phyloP scores from a whole-genome alignment of 2,113 vertebrate species.

The Micronycteris hirsuta region DNA sequence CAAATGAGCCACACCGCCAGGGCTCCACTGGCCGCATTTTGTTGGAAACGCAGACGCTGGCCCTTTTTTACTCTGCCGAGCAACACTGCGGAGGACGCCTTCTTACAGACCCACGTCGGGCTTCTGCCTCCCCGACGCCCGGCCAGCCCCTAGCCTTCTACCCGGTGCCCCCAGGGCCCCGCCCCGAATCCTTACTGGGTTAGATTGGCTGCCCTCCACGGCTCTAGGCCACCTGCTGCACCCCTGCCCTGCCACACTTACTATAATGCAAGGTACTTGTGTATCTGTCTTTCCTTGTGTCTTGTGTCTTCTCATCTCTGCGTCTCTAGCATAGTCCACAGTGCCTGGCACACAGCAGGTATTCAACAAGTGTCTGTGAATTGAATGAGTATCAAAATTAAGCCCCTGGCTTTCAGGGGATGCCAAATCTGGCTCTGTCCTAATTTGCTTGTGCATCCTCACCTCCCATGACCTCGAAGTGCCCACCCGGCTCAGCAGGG shows the following conservation, averaged over 20 bases:
- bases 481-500: fast-evolving
- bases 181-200: not conserved
- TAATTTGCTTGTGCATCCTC: not conserved
- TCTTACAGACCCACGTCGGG: fast-evolving
- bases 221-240: not conserved
- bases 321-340: not conserved
- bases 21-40: not conserved
- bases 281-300: not conserved
- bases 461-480: fast-evolving
- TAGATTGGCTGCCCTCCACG: not conserved
- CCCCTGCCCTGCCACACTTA: fast-evolving
- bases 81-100: not conserved
- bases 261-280: fast-evolving
- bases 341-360: not conserved
- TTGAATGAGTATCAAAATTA: too few species aligned
- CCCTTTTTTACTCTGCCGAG: not conserved
- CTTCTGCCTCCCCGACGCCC: not conserved
- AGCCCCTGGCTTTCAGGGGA: not conserved
- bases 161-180: not conserved
- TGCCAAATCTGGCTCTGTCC: not conserved
- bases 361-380: not conserved
- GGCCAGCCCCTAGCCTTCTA: not conserved
- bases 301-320: not conserved
- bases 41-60: not conserved
- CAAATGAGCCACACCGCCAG: too few species aligned